Percentiles rank a stretch among this genome's conserved stretches.
These are phyloP conservation scores for Strigops habroptila DNA, from an alignment of 2,113 vertebrate genomes.

Conservation along the genomic window DNA sequence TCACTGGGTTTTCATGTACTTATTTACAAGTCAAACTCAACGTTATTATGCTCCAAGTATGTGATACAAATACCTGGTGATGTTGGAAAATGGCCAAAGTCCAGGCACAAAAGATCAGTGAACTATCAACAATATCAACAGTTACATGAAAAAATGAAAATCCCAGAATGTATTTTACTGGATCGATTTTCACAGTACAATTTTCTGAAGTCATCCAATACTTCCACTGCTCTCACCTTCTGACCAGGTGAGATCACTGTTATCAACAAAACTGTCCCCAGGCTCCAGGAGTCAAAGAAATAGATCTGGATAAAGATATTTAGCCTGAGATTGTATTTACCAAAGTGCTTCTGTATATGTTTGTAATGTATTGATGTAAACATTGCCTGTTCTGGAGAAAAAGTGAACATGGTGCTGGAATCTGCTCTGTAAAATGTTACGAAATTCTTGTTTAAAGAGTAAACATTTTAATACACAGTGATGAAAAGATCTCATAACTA, in stretches of 20 bases:
- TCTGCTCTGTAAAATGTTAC: neutral
- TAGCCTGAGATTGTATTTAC: neutral
- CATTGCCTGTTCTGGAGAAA: neutral
- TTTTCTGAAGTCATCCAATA: neutral
- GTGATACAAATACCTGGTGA: neutral
- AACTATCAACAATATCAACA: neutral
- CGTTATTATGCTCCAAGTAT: neutral
- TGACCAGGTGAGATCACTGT: neutral
- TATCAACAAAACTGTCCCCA: neutral
- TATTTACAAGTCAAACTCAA: neutral
- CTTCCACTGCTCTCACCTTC: neutral
- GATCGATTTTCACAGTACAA: neutral
- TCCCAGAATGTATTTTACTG: neutral
- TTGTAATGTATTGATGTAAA: neutral
- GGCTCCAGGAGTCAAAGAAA: neutral
- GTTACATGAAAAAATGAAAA: neutral
- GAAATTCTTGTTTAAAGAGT: neutral
- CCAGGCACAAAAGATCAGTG: neutral
- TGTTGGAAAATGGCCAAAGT: neutral
- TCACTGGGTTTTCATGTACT: neutral
- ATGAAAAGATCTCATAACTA: neutral
- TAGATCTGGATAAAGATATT: neutral
- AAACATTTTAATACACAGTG: neutral
- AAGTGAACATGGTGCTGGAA: neutral
- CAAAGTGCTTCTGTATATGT: fast-evolving